Base-by-base conservation (phyloP, 2,113 vertebrate genomes). In the Pterocles gutturalis region DNA sequence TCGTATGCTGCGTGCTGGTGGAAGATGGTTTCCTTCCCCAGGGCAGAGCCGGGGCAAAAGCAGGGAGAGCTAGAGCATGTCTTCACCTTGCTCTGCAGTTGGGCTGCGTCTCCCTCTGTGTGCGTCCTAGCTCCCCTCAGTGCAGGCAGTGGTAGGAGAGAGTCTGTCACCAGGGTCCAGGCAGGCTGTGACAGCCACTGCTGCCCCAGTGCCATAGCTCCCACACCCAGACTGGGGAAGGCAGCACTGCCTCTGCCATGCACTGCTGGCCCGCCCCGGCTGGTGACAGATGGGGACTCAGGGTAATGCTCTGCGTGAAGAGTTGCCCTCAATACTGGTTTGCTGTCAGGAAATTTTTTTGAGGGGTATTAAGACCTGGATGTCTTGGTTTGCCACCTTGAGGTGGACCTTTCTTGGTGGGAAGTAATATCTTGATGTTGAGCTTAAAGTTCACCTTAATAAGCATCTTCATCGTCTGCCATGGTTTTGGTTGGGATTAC, bases 361-460 rank as follows among this genome's bases (percentile, higher is more conserved):
- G 54, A 20, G 49, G 18, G 28, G 29, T 14, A 16, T 46, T 53
- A 77, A 90, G 41, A n/a, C 0, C 3, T 48, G 20, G 26, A 24
- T 55, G 16, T 90, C 61, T 79, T 76, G 7, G 38, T 61, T 89
- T 89, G 33, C 25, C 38, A 17, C 11, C 28, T 17, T 66, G 76
- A 89, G 67, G n/a, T n/a, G 26, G 43, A 45, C 26, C 17, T 89
- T 94, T 10, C 8, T 25, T 73, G 28, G 16, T 71, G 33, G 33
- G 43, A 77, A 90, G 51, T 53, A 55, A 5, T 38, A 31, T 38
- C 46, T 67, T 87, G 58, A 71, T 43, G 5, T 26, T 75, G 43
- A 93, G 18, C 54, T 94, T 78, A n/a, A 91, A 60, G 34, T 79
- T 92, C 15, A 45, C 34, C 16, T 80, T 90, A 72, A 60, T 55